phyloP scores from a whole-genome alignment of 2,113 vertebrate species.

The Pachyramphus minor region DNA sequence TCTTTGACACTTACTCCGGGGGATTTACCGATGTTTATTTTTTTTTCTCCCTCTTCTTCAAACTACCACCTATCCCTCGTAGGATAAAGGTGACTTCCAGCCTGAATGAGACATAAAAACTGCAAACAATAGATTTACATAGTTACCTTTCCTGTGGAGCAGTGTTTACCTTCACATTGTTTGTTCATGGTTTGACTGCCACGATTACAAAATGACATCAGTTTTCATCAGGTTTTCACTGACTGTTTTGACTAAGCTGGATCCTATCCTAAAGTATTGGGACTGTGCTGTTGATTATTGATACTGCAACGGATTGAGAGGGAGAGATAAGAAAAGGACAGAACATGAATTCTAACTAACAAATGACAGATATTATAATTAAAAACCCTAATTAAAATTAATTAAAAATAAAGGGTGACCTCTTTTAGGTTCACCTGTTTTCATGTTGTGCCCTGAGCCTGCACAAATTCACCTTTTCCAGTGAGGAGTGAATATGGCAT shows the following conservation, averaged over 20 bases:
- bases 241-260: background rate
- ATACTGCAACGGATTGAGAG: background rate
- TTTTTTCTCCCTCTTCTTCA: background rate
- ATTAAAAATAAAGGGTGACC: background rate
- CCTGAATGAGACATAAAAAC: background rate
- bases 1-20: background rate
- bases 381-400: background rate
- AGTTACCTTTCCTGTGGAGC: background rate
- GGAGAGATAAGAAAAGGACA: background rate
- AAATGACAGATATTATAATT: background rate
- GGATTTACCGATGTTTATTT: background rate
- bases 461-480: background rate
- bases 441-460: background rate
- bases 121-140: background rate
- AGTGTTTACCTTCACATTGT: background rate
- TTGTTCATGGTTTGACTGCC: background rate
- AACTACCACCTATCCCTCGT: rapidly evolving
- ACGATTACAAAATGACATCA: background rate
- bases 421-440: background rate
- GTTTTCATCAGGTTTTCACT: constrained; percentile 11
- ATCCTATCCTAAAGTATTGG: background rate
- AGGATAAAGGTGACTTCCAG: background rate
- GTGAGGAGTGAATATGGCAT: background rate
- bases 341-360: background rate
- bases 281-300: background rate